These are phyloP conservation scores for Melanostigma gelatinosum DNA, from an alignment of 2,113 vertebrate genomes.

Conservation along the genomic window DNA sequence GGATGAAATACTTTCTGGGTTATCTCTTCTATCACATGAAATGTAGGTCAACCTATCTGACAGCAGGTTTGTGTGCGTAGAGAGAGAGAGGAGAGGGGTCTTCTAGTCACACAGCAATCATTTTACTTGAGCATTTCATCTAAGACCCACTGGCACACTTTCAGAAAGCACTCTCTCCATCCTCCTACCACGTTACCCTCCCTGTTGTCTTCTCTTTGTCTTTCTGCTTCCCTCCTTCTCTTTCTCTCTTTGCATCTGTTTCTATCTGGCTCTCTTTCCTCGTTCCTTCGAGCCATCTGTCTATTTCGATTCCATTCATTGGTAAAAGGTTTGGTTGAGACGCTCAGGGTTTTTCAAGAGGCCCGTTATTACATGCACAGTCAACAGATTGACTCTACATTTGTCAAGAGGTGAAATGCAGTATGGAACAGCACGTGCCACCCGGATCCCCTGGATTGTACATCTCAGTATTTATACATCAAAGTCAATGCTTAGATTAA, in stretches of 20 bases:
- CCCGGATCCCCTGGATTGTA: constrained; percentile 27
- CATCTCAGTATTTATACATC: constrained; percentile 55
- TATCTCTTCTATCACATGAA: constrained; percentile 45
- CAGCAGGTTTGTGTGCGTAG: constrained; percentile 26
- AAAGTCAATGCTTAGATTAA: constrained; percentile 48
- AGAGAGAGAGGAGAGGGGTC: neutral
- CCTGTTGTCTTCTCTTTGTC: constrained; percentile 11
- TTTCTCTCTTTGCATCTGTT: neutral
- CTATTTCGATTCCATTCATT: constrained; percentile 27
- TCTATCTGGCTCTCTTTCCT: constrained; percentile 11
- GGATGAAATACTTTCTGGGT: constrained; percentile 46
- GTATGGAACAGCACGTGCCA: constrained; percentile 17
- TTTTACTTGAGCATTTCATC: constrained; percentile 48
- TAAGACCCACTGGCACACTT: constrained; percentile 54
- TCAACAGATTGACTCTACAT: constrained; percentile 42
- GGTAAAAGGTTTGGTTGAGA: constrained; percentile 23
- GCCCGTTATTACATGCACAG: constrained; percentile 16
- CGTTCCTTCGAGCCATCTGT: constrained; percentile 29
- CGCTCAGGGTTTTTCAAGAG: neutral
- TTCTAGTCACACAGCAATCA: constrained; percentile 44
- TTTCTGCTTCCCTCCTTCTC: neutral
- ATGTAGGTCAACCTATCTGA: constrained; percentile 67
- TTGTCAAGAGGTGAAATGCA: constrained; percentile 38
- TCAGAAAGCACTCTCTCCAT: constrained; percentile 37
- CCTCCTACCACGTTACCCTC: constrained; percentile 17